Evolutionary conservation across 2,888 invertebrate species (phyloP), one percentile per base, ranked within the genome.

Genomic region (Cactoblastis cactorum): DNA sequence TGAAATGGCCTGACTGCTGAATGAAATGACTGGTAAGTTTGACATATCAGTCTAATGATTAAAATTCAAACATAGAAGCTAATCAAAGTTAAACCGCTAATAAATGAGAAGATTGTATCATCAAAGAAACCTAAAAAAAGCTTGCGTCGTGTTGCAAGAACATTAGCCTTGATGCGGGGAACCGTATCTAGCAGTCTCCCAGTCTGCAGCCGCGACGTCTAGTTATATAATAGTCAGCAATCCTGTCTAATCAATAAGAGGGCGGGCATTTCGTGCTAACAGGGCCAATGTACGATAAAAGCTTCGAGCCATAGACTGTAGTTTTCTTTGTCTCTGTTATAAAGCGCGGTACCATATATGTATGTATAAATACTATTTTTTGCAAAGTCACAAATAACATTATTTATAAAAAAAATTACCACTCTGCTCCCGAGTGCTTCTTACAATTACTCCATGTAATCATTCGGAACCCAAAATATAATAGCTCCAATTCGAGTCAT

Each of bases 211-310:
- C 75, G 76, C 71, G 76, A 71, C 72, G 77, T 67, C 55, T 63
- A 62, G 70, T 85, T 83, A 84, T 73, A 67, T 84, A 87, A 87
- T 80, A 71, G 74, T 73, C 73, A 83, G 80, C 77, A 77, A 80
- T 80, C 77, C 80, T 77, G 77, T 72, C 76, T 80, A 83, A 88
- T 88, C 87, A 81, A 88, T 88, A 88, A 80, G 62, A 61, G 61
- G 66, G 65, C 75, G 74, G 74, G 69, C 77, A 78, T 79, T 80
- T 75, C 74, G 71, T 76, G 74, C 73, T 74, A 76, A 72, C 76
- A 75, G 75, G 71, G 80, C 79, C 78, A 81, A 81, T 72, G 84
- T 79, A 82, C 81, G 72, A 66, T 67, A 70, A 77, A 77, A 73
- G 65, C 71, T 68, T 63, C 5, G 34, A 35, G 15, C 37, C 17